Percentiles rank a stretch among this genome's conserved stretches.
Evolutionary conservation across 2,888 invertebrate genomes (phyloP).

Genomic region (Drosophila helvetica): DNA sequence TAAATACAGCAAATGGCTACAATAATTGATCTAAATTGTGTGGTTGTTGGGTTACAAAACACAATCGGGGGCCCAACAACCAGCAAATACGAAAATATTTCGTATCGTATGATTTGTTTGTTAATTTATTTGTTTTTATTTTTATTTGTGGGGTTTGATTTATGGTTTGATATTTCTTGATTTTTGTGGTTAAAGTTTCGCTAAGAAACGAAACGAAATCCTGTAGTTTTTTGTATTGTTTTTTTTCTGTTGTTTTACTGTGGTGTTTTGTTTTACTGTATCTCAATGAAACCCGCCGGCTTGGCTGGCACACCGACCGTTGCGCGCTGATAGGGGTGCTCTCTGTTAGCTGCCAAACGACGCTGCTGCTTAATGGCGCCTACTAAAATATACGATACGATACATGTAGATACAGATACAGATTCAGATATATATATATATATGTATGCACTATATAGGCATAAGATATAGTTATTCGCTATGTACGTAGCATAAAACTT

Average conservation of each 20-base stretch:
- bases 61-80: conserved; percentile 43
- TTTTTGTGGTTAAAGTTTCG: conserved; percentile 18
- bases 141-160: background rate
- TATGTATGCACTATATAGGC: conserved; percentile 49
- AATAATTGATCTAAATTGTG: conserved; percentile 67
- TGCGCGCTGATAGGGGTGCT: conserved; percentile 99
- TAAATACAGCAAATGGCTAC: conserved; percentile 41
- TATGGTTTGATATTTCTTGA: background rate
- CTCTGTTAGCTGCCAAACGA: conserved; percentile 93
- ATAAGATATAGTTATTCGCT: conserved; percentile 32
- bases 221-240: conserved; percentile 6
- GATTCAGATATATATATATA: conserved; percentile 34
- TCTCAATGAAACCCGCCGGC: conserved; percentile 83
- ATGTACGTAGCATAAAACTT: conserved; percentile 34
- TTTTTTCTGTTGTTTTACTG: conserved; percentile 27
- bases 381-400: conserved; percentile 83
- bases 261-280: conserved; percentile 57
- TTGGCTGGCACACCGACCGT: conserved; percentile 88
- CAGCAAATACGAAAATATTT: conserved; percentile 11
- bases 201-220: conserved; percentile 45
- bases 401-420: conserved; percentile 61
- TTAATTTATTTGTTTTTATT: background rate
- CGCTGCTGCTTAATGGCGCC: conserved; percentile 88
- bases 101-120: background rate
- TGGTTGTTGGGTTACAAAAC: conserved; percentile 30